Evolutionary conservation across 2,888 invertebrate genomes (phyloP).

Genomic region (Caenorhabditis wallacei): DNA sequence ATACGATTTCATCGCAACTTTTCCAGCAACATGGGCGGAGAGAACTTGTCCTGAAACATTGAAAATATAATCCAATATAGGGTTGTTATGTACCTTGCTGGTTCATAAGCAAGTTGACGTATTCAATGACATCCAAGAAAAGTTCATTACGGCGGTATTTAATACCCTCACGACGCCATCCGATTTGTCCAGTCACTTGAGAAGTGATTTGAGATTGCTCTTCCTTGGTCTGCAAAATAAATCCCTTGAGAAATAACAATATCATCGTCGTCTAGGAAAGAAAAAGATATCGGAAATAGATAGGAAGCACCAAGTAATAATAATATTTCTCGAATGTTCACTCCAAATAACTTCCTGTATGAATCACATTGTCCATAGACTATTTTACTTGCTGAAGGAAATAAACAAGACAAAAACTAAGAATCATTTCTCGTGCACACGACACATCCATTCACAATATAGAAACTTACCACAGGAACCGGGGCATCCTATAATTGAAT

Average conservation of each 20-base stretch:
- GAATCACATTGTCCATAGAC: constrained; percentile 9
- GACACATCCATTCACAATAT: constrained; percentile 51
- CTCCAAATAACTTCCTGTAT: constrained; percentile 22
- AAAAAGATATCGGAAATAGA: constrained; percentile 13
- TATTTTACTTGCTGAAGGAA: constrained; percentile 1
- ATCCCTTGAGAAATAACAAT: constrained; percentile 19
- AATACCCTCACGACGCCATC: constrained; percentile 99
- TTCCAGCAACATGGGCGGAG: constrained; percentile 98
- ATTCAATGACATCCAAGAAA: constrained; percentile 98
- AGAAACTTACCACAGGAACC: constrained; percentile 66
- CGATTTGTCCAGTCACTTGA: constrained; percentile 90
- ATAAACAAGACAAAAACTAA: constrained; percentile 12
- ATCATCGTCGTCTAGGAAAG: background rate
- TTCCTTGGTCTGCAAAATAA: constrained; percentile 91
- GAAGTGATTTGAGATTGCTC: constrained; percentile 99
- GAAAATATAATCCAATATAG: background rate
- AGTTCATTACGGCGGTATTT: constrained; percentile 98
- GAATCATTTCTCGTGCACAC: constrained; percentile 37
- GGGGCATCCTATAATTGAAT: constrained; percentile 66
- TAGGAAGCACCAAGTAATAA: background rate
- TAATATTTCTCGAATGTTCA: background rate
- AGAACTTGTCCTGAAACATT: constrained; percentile 92
- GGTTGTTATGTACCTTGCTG: constrained; percentile 89
- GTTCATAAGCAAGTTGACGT: constrained; percentile 98
- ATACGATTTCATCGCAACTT: constrained; percentile 99